Conservation (phyloP, 2,797 vertebrate genomes). For the Galaxias olidus region DNA sequence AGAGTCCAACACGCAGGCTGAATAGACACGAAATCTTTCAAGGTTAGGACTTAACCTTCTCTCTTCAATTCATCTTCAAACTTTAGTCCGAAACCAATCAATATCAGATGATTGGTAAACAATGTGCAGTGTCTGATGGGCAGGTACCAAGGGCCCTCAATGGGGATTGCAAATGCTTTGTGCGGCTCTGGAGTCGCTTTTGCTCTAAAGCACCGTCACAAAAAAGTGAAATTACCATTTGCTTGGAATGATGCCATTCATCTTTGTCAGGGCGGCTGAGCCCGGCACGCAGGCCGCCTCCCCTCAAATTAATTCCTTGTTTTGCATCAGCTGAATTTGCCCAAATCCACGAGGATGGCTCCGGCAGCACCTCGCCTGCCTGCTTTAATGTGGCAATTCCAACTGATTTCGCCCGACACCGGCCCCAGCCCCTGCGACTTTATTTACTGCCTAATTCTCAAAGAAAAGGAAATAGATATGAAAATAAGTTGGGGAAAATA, state of each 20-base stretch:
- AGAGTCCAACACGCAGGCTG: constrained; percentile 93
- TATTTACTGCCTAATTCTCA: constrained; percentile 97
- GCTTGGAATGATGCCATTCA: constrained; percentile 99
- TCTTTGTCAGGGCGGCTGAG: constrained; percentile 98
- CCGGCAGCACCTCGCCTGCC: constrained; percentile 86
- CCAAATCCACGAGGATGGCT: constrained; percentile 98
- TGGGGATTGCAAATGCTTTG: constrained; percentile 98
- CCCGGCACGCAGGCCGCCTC: constrained; percentile 91
- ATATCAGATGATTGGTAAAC: constrained; percentile 99
- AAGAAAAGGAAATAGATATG: constrained; percentile 97
- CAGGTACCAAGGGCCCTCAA: constrained; percentile 96
- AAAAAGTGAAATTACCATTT: constrained; percentile 99
- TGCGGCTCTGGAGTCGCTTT: constrained; percentile 89
- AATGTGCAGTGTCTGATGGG: constrained; percentile 98
- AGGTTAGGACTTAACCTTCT: constrained; percentile 99
- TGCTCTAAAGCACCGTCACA: constrained; percentile 98
- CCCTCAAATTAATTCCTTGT: constrained; percentile 99
- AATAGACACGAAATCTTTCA: constrained; percentile 99
- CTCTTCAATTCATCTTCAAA: constrained; percentile 97
- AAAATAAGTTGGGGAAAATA: constrained; percentile 94
- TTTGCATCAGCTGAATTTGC: constrained; percentile 99
- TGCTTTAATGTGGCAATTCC: constrained; percentile 96
- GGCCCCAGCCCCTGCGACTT: constrained; percentile 73
- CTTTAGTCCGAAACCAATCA: constrained; percentile 99
- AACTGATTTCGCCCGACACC: constrained; percentile 80